These are phyloP conservation scores for Icerya purchasi DNA, from an alignment of 2,888 invertebrate species.

Conservation along the genomic window DNA sequence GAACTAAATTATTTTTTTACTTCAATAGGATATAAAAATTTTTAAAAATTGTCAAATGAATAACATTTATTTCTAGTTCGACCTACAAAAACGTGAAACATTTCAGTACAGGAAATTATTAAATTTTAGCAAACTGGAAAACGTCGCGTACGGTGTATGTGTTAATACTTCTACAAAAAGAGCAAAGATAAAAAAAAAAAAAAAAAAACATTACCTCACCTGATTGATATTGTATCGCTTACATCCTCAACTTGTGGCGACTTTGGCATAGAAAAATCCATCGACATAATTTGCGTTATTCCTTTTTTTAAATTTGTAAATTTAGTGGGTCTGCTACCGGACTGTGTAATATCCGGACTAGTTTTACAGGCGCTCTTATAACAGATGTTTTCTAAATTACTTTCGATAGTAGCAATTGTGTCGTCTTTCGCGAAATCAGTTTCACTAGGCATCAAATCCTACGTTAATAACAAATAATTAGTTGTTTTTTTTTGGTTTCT, in stretches of 20 bases:
- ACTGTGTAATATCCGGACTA: neutral
- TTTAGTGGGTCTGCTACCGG: neutral
- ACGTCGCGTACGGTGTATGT: too few species aligned
- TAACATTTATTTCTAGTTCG: too few species aligned
- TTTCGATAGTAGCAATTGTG: neutral
- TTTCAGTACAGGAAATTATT: too few species aligned
- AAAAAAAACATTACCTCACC: conserved; percentile 20
- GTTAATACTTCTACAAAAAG: too few species aligned
- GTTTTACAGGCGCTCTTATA: neutral
- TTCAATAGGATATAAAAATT: too few species aligned
- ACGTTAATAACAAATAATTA: too few species aligned
- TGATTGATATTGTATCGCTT: conserved; percentile 49
- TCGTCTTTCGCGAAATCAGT: neutral
- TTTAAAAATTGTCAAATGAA: too few species aligned
- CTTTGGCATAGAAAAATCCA: conserved; percentile 9
- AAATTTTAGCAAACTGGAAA: too few species aligned
- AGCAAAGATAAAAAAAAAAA: neutral
- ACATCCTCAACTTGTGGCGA: conserved; percentile 42
- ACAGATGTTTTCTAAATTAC: neutral
- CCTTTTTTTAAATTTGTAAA: conserved; percentile 7
- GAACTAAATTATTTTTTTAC: too few species aligned
- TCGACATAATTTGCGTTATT: conserved; percentile 10
- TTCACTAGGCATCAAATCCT: neutral
- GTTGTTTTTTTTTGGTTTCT: too few species aligned
- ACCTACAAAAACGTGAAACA: too few species aligned